Evolutionary conservation across 2,888 invertebrate species (phyloP), one percentile per base, ranked within the genome.

Genomic region (Sminthurinus aureus): DNA sequence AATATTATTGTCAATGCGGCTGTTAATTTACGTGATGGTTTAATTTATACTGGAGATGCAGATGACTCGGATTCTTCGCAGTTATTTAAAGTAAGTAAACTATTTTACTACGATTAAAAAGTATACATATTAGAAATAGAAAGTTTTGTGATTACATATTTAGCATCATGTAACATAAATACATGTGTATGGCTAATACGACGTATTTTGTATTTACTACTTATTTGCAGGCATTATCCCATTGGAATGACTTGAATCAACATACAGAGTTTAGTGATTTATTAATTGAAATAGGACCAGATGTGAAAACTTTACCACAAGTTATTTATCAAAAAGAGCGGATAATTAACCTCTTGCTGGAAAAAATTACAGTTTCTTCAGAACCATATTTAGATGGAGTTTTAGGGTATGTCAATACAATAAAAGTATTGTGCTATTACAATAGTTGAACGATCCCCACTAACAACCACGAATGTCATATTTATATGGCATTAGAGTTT

Each of bases 221-320:
- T 71, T 71, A 6, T n/a, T 22, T 67, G 89, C 93, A 96, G 90
- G 93, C 96, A 0, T 90, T 98, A 26, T 93, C 94, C 86, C 98
- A 98, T 92, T 98, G 98, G 97, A 93, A 93, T 89, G 95, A 94
- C 1, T 92, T 98, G 26, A 98, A 98, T 91, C 92, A 96, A 85
- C 95, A 96, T 0, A 94, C 96, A 88, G 94, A 95, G 89, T 98
- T 94, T 90, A 93, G 93, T 76, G 92, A 93, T 81, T 96, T 98
- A 89, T 93, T 94, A 85, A 94, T 93, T 87, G 94, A 95, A 89
- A 93, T 96, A 3, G 93, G 93, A 85, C 92, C 93, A 69, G 93
- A 96, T 86, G 92, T 96, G 0, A 90, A 91, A 85, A 97, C 95
- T 0, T 92, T 98, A 83, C 94, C 96, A 0, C 97, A 98, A 90